A percentile compares a stretch with the other conserved stretches of the same genome.
These are phyloP conservation scores for Leptoteleia sp. DNA, from an alignment of 1,140 invertebrate genomes.

Conservation along the genomic window DNA sequence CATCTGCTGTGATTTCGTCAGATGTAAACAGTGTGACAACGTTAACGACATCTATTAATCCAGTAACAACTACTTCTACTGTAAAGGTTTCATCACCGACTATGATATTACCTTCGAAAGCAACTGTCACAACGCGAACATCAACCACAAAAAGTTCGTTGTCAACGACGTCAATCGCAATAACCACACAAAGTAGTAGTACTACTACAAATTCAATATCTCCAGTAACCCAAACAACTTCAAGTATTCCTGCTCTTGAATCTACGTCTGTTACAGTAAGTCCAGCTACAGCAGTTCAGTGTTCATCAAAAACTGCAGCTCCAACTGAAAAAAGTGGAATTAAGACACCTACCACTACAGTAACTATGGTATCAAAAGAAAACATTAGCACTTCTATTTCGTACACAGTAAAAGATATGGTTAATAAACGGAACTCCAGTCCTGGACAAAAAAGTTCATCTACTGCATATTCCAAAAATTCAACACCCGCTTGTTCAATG, in stretches of 20 bases:
- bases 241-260: background rate
- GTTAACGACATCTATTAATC: background rate
- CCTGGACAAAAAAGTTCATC: constrained; percentile 14
- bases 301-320: constrained; percentile 21
- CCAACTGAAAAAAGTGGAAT: constrained; percentile 14
- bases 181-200: background rate
- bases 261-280: constrained; percentile 1
- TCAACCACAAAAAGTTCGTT: too few relatives aligned
- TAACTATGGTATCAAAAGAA: constrained; percentile 5
- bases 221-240: background rate
- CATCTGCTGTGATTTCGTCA: background rate
- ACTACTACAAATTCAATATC: constrained; percentile 1
- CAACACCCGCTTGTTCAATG: constrained; percentile 8
- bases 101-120: background rate
- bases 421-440: constrained; percentile 69
- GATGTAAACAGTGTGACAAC: background rate
- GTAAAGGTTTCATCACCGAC: constrained; percentile 2
- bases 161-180: background rate
- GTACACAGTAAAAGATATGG: constrained; percentile 77
- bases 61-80: background rate
- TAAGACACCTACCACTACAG: background rate
- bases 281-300: constrained; percentile 20
- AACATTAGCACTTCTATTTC: constrained; percentile 60
- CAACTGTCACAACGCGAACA: background rate
- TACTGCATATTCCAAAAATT: constrained; percentile 39